Percentiles rank a stretch among this genome's conserved stretches.
Evolutionary conservation across 2,888 invertebrate genomes (phyloP).

Genomic region (Falcaria lacertinaria): DNA sequence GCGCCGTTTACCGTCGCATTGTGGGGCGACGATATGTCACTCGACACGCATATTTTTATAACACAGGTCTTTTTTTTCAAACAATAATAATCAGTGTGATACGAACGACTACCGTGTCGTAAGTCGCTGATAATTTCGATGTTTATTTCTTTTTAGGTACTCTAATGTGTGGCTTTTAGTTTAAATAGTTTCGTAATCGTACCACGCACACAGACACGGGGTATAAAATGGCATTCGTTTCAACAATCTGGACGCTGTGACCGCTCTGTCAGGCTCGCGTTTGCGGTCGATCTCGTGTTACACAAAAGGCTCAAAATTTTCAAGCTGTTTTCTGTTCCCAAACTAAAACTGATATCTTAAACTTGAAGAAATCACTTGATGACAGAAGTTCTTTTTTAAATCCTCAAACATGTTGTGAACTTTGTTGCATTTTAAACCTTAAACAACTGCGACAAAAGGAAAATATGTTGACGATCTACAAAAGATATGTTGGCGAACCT

Average conservation of each 20-base stretch:
- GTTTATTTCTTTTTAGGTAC: conserved; percentile 25
- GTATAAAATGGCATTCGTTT: conserved; percentile 36
- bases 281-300: conserved; percentile 63
- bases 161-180: conserved; percentile 18
- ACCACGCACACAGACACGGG: conserved; percentile 5
- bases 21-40: conserved; percentile 49
- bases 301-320: conserved; percentile 64
- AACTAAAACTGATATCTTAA: conserved; percentile 68
- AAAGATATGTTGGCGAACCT: conserved; percentile 33
- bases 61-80: conserved; percentile 63
- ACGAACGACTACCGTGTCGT: conserved; percentile 64
- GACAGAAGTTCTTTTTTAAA: conserved; percentile 34
- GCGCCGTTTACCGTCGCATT: conserved; percentile 56
- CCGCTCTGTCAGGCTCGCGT: conserved; percentile 44
- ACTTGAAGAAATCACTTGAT: conserved; percentile 67
- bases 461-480: conserved; percentile 29
- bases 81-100: conserved; percentile 59
- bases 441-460: conserved; percentile 23
- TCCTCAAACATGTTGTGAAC: conserved; percentile 1
- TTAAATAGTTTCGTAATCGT: conserved; percentile 3
- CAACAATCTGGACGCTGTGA: conserved; percentile 42
- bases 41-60: conserved; percentile 72
- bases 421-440: conserved; percentile 36
- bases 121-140: conserved; percentile 46
- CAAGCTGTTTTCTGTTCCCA: conserved; percentile 62